These are phyloP conservation scores for Nomada hirtipes DNA, from an alignment of 2,888 invertebrate species.

Conservation along the genomic window DNA sequence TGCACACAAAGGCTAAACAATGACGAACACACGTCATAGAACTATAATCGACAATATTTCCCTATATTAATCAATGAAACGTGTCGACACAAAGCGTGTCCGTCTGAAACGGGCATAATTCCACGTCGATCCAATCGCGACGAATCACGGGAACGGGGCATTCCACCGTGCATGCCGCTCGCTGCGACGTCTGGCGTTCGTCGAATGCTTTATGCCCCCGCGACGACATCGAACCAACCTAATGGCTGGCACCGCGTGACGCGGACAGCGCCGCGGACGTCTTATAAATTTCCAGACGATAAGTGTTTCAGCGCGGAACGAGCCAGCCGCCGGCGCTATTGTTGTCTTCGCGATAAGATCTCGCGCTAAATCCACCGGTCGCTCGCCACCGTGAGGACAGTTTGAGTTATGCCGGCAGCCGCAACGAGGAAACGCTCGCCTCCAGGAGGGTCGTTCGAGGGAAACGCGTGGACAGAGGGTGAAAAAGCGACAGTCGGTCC, in stretches of 20 bases:
- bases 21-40: no score
- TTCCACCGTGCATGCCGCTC: conserved; percentile 16
- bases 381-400: conserved; percentile 75
- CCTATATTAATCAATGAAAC: no score
- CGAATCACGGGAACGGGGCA: not conserved
- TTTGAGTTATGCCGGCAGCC: conserved; percentile 75
- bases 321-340: conserved; percentile 72
- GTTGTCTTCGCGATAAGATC: conserved; percentile 79
- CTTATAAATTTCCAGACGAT: conserved; percentile 75
- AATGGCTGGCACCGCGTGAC: conserved; percentile 51
- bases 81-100: not conserved
- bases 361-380: conserved; percentile 75
- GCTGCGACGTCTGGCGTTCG: conserved; percentile 10
- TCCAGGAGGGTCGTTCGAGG: conserved; percentile 42
- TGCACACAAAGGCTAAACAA: no score
- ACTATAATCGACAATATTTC: no score
- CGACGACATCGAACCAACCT: conserved; percentile 41
- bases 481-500: conserved; percentile 33
- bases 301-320: conserved; percentile 74
- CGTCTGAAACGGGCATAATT: not conserved
- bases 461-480: conserved; percentile 39
- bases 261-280: conserved; percentile 52
- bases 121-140: not conserved
- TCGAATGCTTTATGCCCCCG: conserved; percentile 32
- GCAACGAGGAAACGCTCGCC: conserved; percentile 67